Base-by-base conservation (phyloP, 2,797 vertebrate species). In the Sebastes hubbsi region DNA sequence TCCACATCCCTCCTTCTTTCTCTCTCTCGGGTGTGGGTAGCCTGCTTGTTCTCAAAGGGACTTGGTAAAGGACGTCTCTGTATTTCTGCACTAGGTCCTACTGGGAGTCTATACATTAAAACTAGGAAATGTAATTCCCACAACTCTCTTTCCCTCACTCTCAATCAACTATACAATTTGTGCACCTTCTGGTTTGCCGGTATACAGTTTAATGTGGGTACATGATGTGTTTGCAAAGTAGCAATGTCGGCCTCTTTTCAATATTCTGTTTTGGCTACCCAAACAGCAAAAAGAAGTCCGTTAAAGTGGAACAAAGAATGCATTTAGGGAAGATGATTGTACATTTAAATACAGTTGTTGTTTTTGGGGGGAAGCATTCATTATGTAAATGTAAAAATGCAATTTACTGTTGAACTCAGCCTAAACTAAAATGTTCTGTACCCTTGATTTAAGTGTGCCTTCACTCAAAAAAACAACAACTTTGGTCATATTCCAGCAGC, bases 11-110 rank as follows among this genome's bases (percentile, higher is more conserved):
- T 71, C 16, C 5, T 18, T 56, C 9, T 54, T 25, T 30, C n/a
- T 18, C 25, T 20, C 36, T 64, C 27, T 74, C 14, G 46, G 29
- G 10, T 64, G 60, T 66, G 18, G 22, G 30, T 56, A 61, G 24
- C 30, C 55, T 67, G 60, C 72, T 61, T 78, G 54, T 83, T 71
- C 63, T 79, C 82, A 74, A 32, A 82, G 81, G 69, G 81, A 72
- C 64, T 65, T 46, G 7, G 49, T 46, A 65, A 87, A 62, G 22
- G 16, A 61, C 30, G 16, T 32, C 22, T 67, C 16, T 20, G 49
- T 18, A 56, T 72, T 72, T 77, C 85, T 16, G 0, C 60, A 71
- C 24, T 4, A 14, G 10, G 20, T 65, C 34, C 66, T 46, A 34
- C 25, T 67, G 77, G 58, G 67, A 77, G 49, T 78, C 64, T 55